Conservation (phyloP, 2,113 vertebrate species). For the Takifugu bimaculatus region DNA sequence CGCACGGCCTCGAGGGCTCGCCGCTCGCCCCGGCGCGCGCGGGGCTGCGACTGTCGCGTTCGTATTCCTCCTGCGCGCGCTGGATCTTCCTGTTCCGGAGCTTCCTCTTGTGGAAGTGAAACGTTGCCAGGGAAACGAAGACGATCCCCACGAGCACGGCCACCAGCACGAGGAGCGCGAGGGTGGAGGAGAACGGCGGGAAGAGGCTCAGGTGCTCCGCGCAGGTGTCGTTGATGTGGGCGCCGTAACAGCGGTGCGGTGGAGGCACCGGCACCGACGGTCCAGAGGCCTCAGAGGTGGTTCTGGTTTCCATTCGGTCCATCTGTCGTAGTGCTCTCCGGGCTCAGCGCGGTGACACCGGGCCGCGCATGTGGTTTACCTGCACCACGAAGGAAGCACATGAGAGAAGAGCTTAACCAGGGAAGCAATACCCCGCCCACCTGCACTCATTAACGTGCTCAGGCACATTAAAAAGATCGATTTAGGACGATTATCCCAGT, state of each 20-base stretch:
- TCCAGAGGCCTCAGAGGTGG: slow-evolving; percentile 80
- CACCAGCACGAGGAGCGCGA: slow-evolving; percentile 91
- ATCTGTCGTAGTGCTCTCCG: slow-evolving; percentile 35
- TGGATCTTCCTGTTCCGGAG: slow-evolving; percentile 96
- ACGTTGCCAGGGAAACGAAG: slow-evolving; percentile 91
- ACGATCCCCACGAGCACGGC: slow-evolving; percentile 88
- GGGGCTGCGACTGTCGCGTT: slow-evolving; percentile 88
- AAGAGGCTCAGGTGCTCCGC: slow-evolving; percentile 85
- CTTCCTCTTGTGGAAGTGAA: slow-evolving; percentile 93
- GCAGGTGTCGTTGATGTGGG: slow-evolving; percentile 80
- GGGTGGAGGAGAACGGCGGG: slow-evolving; percentile 90
- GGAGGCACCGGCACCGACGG: slow-evolving; percentile 76
- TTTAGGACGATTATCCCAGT: neutral
- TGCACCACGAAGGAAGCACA: slow-evolving; percentile 49
- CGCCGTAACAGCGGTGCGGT: slow-evolving; percentile 81
- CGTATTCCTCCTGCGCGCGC: slow-evolving; percentile 94
- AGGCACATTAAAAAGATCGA: neutral
- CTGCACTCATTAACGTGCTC: neutral
- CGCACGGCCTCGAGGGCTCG: slow-evolving; percentile 60
- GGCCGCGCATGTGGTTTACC: slow-evolving; percentile 69
- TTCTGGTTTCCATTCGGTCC: slow-evolving; percentile 83
- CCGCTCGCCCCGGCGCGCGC: slow-evolving; percentile 38
- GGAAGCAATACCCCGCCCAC: slow-evolving; percentile 27
- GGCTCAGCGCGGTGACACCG: slow-evolving; percentile 62
- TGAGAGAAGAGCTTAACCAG: slow-evolving; percentile 26